These are phyloP conservation scores for Eupithecia vulgata DNA, from an alignment of 2,888 invertebrate genomes.

Conservation along the genomic window DNA sequence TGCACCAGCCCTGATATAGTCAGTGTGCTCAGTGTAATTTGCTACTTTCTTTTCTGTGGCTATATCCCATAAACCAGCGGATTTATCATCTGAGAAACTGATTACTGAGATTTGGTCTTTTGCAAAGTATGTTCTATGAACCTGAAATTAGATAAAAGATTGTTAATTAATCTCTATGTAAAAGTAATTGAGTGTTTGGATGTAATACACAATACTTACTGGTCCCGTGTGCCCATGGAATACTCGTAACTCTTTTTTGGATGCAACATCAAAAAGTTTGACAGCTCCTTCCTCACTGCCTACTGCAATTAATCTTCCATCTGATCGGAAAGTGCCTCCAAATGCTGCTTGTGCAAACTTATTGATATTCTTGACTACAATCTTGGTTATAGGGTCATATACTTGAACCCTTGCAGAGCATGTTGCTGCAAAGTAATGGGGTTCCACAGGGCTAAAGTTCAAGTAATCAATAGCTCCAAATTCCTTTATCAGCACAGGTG, in stretches of 20 bases:
- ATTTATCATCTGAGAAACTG: conserved; percentile 96
- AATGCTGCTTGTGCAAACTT: conserved; percentile 93
- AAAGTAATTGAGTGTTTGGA: conserved; percentile 2
- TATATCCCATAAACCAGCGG: conserved; percentile 95
- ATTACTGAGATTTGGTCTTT: conserved; percentile 90
- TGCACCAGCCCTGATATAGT: conserved; percentile 94
- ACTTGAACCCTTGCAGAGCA: conserved; percentile 94
- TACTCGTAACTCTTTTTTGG: conserved; percentile 91
- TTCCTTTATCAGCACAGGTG: conserved; percentile 94
- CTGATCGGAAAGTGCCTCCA: conserved; percentile 92
- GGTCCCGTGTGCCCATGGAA: conserved; percentile 93
- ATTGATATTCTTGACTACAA: conserved; percentile 91
- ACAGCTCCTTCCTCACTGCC: conserved; percentile 95
- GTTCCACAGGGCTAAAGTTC: conserved; percentile 94
- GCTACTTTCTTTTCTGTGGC: conserved; percentile 89
- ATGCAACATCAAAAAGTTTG: conserved; percentile 94
- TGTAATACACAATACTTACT: conserved; percentile 66
- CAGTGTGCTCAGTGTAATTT: conserved; percentile 87
- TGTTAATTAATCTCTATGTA: not conserved
- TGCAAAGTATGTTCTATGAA: conserved; percentile 93
- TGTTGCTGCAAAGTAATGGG: conserved; percentile 96
- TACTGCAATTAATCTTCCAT: conserved; percentile 92
- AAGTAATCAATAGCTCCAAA: conserved; percentile 96
- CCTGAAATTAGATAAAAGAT: conserved; percentile 61
- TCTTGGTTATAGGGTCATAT: conserved; percentile 93